Conservation (phyloP, 2,797 vertebrate genomes). For the Leptodactylus fallax region DNA sequence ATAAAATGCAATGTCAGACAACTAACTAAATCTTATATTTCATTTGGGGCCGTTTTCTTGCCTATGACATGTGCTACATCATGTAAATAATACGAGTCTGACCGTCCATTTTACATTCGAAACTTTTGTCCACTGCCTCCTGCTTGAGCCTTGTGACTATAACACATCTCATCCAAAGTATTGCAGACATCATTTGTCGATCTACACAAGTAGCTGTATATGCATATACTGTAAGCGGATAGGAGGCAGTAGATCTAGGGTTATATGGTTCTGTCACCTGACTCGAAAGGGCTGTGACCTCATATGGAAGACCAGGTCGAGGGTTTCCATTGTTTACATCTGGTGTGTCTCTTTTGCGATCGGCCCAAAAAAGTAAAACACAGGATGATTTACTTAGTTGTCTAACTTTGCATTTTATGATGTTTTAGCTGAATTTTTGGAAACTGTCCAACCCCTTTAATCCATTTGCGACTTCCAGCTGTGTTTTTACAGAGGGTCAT, state of each 20-base stretch:
- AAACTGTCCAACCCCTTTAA: slow-evolving; percentile 17
- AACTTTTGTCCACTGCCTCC: not conserved
- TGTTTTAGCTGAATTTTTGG: slow-evolving; percentile 29
- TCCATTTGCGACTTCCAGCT: slow-evolving; percentile 32
- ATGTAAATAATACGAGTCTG: not conserved
- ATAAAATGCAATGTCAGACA: not conserved
- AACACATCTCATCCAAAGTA: not conserved
- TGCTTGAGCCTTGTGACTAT: not conserved
- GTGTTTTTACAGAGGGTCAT: slow-evolving; percentile 34
- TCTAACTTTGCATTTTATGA: slow-evolving; percentile 35
- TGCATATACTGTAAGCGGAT: not conserved
- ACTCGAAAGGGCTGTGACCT: not conserved
- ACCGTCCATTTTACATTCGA: not conserved
- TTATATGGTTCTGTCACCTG: not conserved
- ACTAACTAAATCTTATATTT: not conserved
- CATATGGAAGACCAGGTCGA: not conserved
- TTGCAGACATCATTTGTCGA: not conserved
- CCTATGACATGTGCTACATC: not conserved
- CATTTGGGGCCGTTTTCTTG: not conserved
- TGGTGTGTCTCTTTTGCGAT: not conserved
- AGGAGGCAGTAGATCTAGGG: too few relatives aligned
- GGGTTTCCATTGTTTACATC: not conserved
- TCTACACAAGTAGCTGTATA: not conserved
- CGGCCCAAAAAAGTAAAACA: slow-evolving; percentile 9
- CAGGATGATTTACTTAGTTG: slow-evolving; percentile 26